These are phyloP conservation scores for Perizoma flavofasciatum DNA, from an alignment of 2,888 invertebrate species.

Conservation along the genomic window DNA sequence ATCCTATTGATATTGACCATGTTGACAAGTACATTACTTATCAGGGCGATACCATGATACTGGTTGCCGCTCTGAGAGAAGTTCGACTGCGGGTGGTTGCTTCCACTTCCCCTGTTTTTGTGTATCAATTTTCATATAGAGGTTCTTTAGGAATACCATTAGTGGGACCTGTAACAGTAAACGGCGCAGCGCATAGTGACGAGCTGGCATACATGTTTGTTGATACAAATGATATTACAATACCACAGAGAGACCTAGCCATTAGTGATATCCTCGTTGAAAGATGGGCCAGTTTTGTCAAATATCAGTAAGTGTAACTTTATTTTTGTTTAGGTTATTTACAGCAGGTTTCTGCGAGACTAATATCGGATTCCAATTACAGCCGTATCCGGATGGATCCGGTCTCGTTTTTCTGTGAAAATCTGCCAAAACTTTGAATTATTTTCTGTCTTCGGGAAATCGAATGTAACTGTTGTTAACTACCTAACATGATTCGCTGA, in stretches of 20 bases:
- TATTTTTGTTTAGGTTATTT: no score
- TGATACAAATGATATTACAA: constrained; percentile 34
- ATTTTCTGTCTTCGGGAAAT: no score
- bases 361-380: no score
- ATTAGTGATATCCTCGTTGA: constrained; percentile 64
- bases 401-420: no score
- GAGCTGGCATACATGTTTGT: constrained; percentile 70
- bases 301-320: constrained; percentile 57
- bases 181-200: constrained; percentile 66
- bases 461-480: no score
- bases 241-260: constrained; percentile 48
- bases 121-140: constrained; percentile 75
- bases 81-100: constrained; percentile 50
- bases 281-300: constrained; percentile 75
- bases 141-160: constrained; percentile 60
- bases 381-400: no score
- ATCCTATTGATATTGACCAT: constrained; percentile 43
- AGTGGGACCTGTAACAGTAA: constrained; percentile 53
- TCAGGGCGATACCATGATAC: constrained; percentile 72
- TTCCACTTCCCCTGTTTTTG: constrained; percentile 51
- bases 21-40: constrained; percentile 58
- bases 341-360: no score
- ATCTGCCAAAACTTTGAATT: no score
- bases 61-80: constrained; percentile 68
- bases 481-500: no score